Conservation (phyloP, 53 echinoderm and acorn worm genomes). For the Pentamera pediparva region DNA sequence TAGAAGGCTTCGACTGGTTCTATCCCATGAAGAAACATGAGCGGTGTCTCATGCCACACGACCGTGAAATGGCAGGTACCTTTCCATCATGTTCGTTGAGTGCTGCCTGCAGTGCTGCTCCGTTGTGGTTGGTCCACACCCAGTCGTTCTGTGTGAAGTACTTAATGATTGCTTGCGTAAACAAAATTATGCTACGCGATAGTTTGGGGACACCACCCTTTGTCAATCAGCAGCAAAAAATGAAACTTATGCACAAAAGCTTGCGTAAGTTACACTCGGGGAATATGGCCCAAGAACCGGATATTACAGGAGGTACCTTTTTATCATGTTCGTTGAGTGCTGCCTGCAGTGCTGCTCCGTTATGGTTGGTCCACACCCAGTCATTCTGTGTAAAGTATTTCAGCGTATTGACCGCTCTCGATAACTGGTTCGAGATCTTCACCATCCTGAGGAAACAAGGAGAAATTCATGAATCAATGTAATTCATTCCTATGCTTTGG, state of each 20-base stretch:
- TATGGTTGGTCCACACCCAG: constrained; percentile 93
- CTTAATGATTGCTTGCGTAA: too few species aligned
- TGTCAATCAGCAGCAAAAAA: too few species aligned
- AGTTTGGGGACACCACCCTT: too few species aligned
- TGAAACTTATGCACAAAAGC: too few species aligned
- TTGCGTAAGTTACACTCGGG: too few species aligned
- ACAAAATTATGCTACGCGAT: too few species aligned
- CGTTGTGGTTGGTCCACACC: constrained; percentile 90
- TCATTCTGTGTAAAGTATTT: constrained; percentile 88
- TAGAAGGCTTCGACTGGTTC: too few species aligned
- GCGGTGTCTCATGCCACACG: too few species aligned
- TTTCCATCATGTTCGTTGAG: constrained; percentile 81
- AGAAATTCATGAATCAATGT: not conserved
- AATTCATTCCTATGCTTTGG: not conserved
- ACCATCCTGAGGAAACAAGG: constrained; percentile 65
- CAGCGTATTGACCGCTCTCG: constrained; percentile 60
- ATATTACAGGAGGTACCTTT: constrained; percentile 50
- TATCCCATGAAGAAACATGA: too few species aligned
- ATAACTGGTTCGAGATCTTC: constrained; percentile 68
- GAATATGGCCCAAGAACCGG: not conserved
- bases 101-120: constrained; percentile 52
- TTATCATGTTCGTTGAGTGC: constrained; percentile 71
- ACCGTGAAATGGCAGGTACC: too few species aligned
- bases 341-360: constrained; percentile 57
- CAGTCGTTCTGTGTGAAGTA: constrained; percentile 89